Evolutionary conservation across 2,797 vertebrate genomes (phyloP), one percentile per base, ranked within the genome.

Genomic region (Calcarius lapponicus): DNA sequence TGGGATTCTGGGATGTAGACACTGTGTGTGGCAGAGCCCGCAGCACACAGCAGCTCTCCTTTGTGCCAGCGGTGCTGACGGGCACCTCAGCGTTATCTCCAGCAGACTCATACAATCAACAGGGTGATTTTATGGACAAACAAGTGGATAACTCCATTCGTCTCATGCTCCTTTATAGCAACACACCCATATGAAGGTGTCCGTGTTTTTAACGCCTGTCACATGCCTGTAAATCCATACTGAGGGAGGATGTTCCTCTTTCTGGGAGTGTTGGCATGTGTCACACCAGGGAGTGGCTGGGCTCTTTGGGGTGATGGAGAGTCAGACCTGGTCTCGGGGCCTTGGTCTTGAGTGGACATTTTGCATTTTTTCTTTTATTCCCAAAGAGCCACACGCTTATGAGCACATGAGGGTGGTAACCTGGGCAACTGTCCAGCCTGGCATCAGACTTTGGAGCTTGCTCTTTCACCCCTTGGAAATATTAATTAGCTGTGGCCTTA

Each of bases 221-320:
- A 57, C 0, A 0, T 50, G 57, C 50, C 80, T 31, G 72, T 92
- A 85, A 80, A 92, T 62, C 13, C 17, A 6, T 29, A 16, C 1
- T 31, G 50, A 67, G 61, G 45, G 65, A 71, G 60, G 18, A 24
- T 45, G 74, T 60, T 98, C 98, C 98, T 98, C 90, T 88, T 92
- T 95, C 98, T 92, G 47, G 99, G 97, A 93, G 98, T 97, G 32
- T 98, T 97, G 14, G 98, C 98, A 96, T 90, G 97, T 66, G 98
- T 98, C 16, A 98, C 97, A 86, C 98, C 98, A 9, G 98, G 98
- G 69, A 94, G 32, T 73, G 17, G 42, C 98, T 98, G 15, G 98
- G 57, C 31, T 56, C 42, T 10, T n/a, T 0, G 0, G 14, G 14
- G 9, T 19, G 79, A 62, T 32, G 40, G 24, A 47, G 18, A 80